Evolutionary conservation across 2,888 invertebrate genomes (phyloP).

Genomic region (Parnassius apollo): DNA sequence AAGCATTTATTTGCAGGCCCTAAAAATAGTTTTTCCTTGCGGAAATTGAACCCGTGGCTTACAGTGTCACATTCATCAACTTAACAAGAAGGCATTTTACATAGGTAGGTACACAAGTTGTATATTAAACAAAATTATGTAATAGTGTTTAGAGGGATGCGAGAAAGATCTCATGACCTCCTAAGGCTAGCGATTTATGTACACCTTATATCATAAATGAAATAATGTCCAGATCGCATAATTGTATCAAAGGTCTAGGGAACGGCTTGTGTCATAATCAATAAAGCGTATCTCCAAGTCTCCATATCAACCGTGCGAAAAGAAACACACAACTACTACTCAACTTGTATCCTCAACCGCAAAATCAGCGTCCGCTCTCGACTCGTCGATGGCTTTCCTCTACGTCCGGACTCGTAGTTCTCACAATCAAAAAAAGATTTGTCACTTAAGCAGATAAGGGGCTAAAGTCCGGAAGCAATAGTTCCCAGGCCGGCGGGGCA

Average conservation of each 20-base stretch:
- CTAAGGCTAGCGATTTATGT: neutral
- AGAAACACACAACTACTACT: constrained; percentile 6
- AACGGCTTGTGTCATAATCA: neutral
- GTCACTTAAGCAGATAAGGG: constrained; percentile 58
- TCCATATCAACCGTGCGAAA: constrained; percentile 20
- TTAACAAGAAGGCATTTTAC: no score
- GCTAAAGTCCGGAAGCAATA: constrained; percentile 56
- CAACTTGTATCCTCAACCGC: constrained; percentile 32
- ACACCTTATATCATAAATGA: no score
- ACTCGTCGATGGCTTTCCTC: constrained; percentile 45
- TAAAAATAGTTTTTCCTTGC: no score
- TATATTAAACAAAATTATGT: no score
- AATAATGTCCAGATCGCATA: neutral
- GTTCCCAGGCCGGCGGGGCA: constrained; percentile 66
- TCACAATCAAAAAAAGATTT: constrained; percentile 80
- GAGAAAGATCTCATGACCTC: no score
- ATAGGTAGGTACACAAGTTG: no score
- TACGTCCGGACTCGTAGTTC: constrained; percentile 53
- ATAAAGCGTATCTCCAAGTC: constrained; percentile 22
- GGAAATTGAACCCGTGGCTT: no score
- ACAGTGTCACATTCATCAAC: no score
- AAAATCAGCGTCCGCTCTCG: constrained; percentile 37
- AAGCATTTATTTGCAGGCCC: no score
- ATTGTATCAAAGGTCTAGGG: neutral
- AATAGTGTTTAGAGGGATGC: no score